A percentile compares a stretch with the other conserved stretches of the same genome.
Conservation (phyloP, 1,140 invertebrate genomes). For the Trissolcus basalis region DNA sequence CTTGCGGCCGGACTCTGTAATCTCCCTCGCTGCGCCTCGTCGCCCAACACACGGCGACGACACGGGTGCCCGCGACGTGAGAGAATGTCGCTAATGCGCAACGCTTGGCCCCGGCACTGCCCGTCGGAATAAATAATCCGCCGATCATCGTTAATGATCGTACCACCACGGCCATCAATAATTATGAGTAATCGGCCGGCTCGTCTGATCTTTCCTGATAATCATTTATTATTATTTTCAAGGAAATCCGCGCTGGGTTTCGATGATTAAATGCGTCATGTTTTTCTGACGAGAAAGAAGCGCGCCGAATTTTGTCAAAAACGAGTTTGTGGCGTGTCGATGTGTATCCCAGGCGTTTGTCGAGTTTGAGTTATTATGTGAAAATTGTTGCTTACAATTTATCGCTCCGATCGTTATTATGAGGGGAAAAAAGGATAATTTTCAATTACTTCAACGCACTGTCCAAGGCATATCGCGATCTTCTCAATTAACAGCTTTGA, state of each 20-base stretch:
- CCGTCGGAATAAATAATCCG: conserved; percentile 14
- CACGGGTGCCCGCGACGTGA: conserved; percentile 68
- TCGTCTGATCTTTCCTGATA: not conserved
- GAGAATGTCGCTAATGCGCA: conserved; percentile 71
- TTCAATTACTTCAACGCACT: no score
- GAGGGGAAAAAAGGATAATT: no score
- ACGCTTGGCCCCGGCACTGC: not conserved
- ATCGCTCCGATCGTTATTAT: no score
- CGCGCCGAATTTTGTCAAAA: no score
- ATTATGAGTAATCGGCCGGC: conserved; percentile 13
- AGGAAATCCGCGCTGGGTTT: conserved; percentile 10
- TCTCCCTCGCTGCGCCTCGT: conserved; percentile 24
- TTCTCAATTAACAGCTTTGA: no score
- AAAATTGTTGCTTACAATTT: no score
- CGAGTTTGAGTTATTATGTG: no score
- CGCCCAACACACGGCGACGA: conserved; percentile 57
- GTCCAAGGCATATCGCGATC: no score
- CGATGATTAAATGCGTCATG: not conserved
- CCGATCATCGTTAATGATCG: conserved; percentile 16
- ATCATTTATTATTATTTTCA: conserved; percentile 2
- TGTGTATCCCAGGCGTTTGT: no score
- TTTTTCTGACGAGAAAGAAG: no score
- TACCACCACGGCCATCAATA: not conserved
- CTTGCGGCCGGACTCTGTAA: conserved; percentile 32
- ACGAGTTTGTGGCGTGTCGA: no score